A percentile compares a stretch with the other conserved stretches of the same genome.
phyloP scores from a whole-genome alignment of 92 coral and sea anemone species.

The Bergia puertoricense region DNA sequence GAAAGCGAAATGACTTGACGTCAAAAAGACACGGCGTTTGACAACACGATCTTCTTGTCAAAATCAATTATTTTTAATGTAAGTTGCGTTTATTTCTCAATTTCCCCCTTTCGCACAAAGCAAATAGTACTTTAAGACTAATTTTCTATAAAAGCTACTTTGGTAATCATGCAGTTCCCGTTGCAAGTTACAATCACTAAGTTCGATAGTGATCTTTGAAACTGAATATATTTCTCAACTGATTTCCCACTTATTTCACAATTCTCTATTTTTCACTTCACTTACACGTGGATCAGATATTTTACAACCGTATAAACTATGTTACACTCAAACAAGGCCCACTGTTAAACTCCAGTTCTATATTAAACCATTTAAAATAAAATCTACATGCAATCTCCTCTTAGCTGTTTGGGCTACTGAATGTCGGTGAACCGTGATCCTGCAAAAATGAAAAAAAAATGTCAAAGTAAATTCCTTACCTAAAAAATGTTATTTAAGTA shows the following conservation, averaged over 20 bases:
- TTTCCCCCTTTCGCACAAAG: neutral
- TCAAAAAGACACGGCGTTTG: too few species aligned
- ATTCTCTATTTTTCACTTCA: slow-evolving; percentile 7
- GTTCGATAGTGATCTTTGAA: neutral
- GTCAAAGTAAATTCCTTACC: neutral
- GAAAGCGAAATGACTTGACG: neutral
- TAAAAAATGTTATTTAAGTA: too few species aligned
- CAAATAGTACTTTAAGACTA: neutral
- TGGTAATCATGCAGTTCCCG: neutral
- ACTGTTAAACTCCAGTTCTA: neutral
- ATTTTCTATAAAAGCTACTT: slow-evolving; percentile 18
- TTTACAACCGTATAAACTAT: slow-evolving; percentile 16
- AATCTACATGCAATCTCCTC: neutral
- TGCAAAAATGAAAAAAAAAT: neutral
- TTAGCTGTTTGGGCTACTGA: slow-evolving; percentile 25
- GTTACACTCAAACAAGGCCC: neutral
- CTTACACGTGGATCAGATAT: neutral
- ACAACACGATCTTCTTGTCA: neutral
- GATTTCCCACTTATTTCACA: neutral
- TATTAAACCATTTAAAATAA: slow-evolving; percentile 8
- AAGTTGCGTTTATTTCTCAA: neutral
- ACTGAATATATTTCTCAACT: neutral
- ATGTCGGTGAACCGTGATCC: slow-evolving; percentile 27
- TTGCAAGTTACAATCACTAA: too few species aligned
- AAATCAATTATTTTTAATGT: neutral